Base-by-base conservation (phyloP, 2,888 invertebrate species). In the Hemistola chrysoprasaria region DNA sequence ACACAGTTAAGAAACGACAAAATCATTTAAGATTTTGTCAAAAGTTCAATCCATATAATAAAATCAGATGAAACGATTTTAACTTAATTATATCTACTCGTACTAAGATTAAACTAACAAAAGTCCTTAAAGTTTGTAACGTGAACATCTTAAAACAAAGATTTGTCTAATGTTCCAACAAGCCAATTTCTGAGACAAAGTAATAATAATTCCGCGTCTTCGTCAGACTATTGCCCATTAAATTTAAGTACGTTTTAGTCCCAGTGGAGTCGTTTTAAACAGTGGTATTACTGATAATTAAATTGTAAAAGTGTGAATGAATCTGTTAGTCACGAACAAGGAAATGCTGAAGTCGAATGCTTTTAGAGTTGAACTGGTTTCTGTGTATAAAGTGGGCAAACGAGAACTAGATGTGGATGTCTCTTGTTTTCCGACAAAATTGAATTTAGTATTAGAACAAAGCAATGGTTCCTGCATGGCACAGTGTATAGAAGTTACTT, bases 211-310 rank as follows among this genome's bases (percentile, higher is more conserved):
- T 59, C 46, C 45, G 45, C 54, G 57, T 53, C 64, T 57, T 53
- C 56, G 40, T 55, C 56, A 56, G 57, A 64, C 59, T 47, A 42
- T 59, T 50, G 54, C 51, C 54, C 56, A 58, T 69, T 61, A 65
- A 67, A 60, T 58, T 59, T 58, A 63, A 66, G 59, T 59, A 67
- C 57, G 55, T 55, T 60, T 66, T 61, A 60, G 67, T 64, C 59
- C 57, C 65, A 65, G 58, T 51, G 47, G 58, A 62, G 60, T 57
- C 59, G 55, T 56, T 60, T 57, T 55, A 62, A 66, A 62, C 57
- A 56, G 52, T 45, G 56, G 55, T 50, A 59, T 63, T 51, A 46
- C 43, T 59, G 54, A 55, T 60, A 63, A 66, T 64, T 59, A 62
- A 61, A 65, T 61, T 65, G 59, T 61, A 50, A 59, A 56, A 60